A percentile compares a stretch with the other conserved stretches of the same genome.
Evolutionary conservation across 2,113 vertebrate genomes (phyloP).

Genomic region (Carlito syrichta): DNA sequence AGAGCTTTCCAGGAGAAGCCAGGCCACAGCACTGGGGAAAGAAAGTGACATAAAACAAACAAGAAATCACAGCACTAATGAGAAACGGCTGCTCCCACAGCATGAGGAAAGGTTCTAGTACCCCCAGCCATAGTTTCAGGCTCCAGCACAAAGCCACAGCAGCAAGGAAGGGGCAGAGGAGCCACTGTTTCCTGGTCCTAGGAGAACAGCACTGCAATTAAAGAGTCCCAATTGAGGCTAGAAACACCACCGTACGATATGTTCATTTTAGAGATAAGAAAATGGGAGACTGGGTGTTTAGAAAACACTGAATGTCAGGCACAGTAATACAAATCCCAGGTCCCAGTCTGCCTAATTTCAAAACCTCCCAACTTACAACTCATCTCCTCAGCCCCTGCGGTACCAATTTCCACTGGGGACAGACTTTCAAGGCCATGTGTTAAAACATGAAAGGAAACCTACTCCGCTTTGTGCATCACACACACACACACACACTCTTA

Average conservation of each 20-base stretch:
- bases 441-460: background rate
- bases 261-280: background rate
- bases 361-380: background rate
- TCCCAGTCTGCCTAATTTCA: background rate
- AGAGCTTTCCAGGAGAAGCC: background rate
- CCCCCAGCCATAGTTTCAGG: fast-evolving
- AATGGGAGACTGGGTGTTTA: background rate
- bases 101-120: fast-evolving
- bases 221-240: fast-evolving
- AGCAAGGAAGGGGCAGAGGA: background rate
- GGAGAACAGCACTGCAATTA: background rate
- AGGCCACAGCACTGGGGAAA: background rate
- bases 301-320: background rate
- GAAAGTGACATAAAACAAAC: background rate
- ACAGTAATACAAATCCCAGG: background rate
- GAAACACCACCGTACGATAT: fast-evolving
- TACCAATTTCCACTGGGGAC: background rate
- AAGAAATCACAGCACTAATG: background rate
- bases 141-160: fast-evolving
- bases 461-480: background rate
- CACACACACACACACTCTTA: background rate
- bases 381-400: fast-evolving
- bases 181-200: background rate
- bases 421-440: background rate
- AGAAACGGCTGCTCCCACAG: background rate